Conservation (phyloP, 2,888 invertebrate genomes). For the Patella depressa region DNA sequence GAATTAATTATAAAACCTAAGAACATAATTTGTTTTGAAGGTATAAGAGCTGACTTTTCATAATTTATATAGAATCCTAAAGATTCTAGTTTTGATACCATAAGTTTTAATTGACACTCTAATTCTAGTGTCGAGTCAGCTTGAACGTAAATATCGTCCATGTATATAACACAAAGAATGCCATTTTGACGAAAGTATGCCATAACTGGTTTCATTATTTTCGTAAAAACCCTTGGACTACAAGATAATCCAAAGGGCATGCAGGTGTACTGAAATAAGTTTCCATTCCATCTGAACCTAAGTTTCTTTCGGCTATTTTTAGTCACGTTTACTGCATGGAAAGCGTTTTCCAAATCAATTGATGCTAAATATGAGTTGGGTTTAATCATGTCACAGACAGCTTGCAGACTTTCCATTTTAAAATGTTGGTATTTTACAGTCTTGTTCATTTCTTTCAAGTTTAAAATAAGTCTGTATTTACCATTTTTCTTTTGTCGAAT, state of each 20-base stretch:
- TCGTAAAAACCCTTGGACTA: background rate
- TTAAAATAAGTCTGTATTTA: too few relatives aligned
- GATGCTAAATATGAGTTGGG: too few relatives aligned
- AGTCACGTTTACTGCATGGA: too few relatives aligned
- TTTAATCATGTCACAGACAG: too few relatives aligned
- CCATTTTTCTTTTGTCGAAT: too few relatives aligned
- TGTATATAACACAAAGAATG: background rate
- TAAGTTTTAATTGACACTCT: background rate
- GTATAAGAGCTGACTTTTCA: background rate
- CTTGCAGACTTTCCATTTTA: too few relatives aligned
- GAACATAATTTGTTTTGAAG: background rate
- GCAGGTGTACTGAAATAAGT: too few relatives aligned
- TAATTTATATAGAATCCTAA: background rate
- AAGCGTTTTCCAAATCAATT: too few relatives aligned
- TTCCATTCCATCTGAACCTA: too few relatives aligned
- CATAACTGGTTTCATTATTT: background rate
- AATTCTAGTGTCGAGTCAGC: background rate
- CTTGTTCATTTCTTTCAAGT: too few relatives aligned
- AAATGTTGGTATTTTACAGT: too few relatives aligned
- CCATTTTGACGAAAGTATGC: background rate
- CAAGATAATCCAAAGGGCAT: background rate
- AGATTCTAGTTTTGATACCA: background rate
- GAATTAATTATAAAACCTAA: background rate
- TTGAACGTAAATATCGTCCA: background rate
- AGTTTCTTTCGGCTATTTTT: too few relatives aligned